Evolutionary conservation across 2,888 invertebrate genomes (phyloP).

Genomic region (Ornithoptera priamus): DNA sequence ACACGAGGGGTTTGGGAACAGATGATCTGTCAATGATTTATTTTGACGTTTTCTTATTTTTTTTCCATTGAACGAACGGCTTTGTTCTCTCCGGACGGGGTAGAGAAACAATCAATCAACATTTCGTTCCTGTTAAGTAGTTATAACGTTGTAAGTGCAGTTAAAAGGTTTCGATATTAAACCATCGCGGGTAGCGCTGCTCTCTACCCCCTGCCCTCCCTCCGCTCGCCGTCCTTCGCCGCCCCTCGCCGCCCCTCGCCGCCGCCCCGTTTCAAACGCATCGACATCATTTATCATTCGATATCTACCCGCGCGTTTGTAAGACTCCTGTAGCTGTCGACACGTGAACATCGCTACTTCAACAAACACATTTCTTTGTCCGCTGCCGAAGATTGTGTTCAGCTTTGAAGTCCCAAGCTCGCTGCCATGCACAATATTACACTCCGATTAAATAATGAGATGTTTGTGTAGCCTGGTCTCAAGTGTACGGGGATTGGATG

Average conservation of each 20-base stretch:
- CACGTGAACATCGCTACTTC: constrained; percentile 12
- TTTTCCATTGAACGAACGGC: neutral
- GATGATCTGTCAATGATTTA: neutral
- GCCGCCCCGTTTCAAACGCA: too few species aligned
- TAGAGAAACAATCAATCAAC: constrained; percentile 21
- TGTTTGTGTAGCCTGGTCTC: too few species aligned
- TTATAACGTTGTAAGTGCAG: constrained; percentile 24
- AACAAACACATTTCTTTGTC: constrained; percentile 17
- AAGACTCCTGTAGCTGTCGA: constrained; percentile 27
- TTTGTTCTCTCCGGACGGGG: constrained; percentile 9
- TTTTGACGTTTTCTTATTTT: neutral
- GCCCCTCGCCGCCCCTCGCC: neutral
- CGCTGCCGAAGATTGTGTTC: neutral
- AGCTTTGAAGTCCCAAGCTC: too few species aligned
- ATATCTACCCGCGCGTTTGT: constrained; percentile 22
- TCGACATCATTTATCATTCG: constrained; percentile 23
- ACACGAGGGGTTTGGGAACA: neutral
- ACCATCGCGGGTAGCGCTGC: constrained; percentile 11
- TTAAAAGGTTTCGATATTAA: constrained; percentile 29
- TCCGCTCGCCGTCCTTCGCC: neutral
- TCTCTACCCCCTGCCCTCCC: neutral
- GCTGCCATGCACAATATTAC: too few species aligned
- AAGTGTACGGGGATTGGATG: too few species aligned
- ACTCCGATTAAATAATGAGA: too few species aligned
- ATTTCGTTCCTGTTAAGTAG: constrained; percentile 15